Evolutionary conservation across 1,140 invertebrate species (phyloP).

Genomic region (Harlomillsia oculata): DNA sequence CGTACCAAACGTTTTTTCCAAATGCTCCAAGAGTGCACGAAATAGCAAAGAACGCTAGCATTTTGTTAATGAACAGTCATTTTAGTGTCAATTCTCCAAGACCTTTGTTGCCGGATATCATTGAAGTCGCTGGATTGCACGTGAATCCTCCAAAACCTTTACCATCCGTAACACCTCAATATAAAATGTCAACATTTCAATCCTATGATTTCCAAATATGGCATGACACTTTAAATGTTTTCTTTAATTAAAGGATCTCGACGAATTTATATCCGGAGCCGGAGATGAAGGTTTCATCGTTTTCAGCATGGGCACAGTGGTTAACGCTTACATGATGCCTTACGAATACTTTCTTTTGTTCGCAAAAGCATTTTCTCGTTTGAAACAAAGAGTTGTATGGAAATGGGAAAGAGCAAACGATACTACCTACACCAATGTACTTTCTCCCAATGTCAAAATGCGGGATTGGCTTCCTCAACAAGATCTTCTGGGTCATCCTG

Average conservation of each 20-base stretch:
- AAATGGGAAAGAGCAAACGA: constrained; percentile 69
- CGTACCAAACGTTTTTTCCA: too few relatives aligned
- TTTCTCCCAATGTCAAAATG: constrained; percentile 50
- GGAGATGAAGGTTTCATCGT: constrained; percentile 51
- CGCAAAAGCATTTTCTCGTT: constrained; percentile 19
- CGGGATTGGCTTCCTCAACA: constrained; percentile 59
- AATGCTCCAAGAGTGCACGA: neutral
- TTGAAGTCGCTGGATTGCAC: constrained; percentile 43
- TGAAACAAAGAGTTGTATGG: constrained; percentile 57
- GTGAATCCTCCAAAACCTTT: neutral
- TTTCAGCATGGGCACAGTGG: constrained; percentile 54
- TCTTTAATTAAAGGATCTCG: constrained; percentile 35
- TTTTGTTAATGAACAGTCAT: constrained; percentile 45
- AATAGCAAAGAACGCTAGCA: constrained; percentile 35
- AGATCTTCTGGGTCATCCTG: constrained; percentile 35
- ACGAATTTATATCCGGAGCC: constrained; percentile 29
- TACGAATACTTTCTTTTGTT: constrained; percentile 11
- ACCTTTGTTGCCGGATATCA: constrained; percentile 46
- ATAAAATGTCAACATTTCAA: constrained; percentile 59
- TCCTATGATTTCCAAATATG: constrained; percentile 8
- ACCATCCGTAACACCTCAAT: neutral
- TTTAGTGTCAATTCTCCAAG: constrained; percentile 41
- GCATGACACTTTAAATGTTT: constrained; percentile 42
- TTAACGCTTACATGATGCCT: constrained; percentile 14
- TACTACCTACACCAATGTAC: constrained; percentile 11